Base-by-base conservation (phyloP, 2,113 vertebrate genomes). In the Chaetodon auriga region DNA sequence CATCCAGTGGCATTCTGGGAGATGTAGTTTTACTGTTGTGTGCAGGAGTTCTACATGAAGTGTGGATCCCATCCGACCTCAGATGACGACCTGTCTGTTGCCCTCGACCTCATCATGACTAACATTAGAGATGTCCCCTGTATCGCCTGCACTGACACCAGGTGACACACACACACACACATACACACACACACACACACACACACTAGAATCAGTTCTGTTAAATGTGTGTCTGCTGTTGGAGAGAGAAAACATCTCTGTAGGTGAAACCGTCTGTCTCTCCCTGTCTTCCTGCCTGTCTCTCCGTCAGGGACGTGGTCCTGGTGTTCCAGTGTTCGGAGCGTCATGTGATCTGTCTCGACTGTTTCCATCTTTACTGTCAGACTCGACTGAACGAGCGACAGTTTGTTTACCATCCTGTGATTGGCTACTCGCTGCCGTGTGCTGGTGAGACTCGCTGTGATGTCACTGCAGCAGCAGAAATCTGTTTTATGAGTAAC, bases 261-360 rank as follows among this genome's bases (percentile, higher is more conserved):
- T 7, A 45, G 8, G 10, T 45, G 10, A 45, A 45, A 45, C 30
- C 25, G n/a, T n/a, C n/a, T n/a, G n/a, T 38, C 35, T 5, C 51
- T 13, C 36, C 18, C 43, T 45, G 43, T 30, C 30, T 30, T 30
- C 10, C 9, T 45, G 38, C 8, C 43, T 45, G 43, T 45, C 43
- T 45, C 43, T 45, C 43, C 78, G 19, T 79, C 74, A 99, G 97
- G 94, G 97, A 91, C 45, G 95, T 97, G 0, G 97, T 99, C 63
- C 92, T 98, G 84, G 96, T 98, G 69, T 97, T 97, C 90, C 96
- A 96, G 75, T 99, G 97, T 19, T 38, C 84, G 0, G 93, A 95
- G 70, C 97, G 94, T 75, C 97, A 99, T 5, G 97, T 98, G 77
- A 97, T 98, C 83, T 99, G 97, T 90, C 80, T 98, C 5, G 97